phyloP scores from a whole-genome alignment of 2,113 vertebrate species.

The Ailurus styani region DNA sequence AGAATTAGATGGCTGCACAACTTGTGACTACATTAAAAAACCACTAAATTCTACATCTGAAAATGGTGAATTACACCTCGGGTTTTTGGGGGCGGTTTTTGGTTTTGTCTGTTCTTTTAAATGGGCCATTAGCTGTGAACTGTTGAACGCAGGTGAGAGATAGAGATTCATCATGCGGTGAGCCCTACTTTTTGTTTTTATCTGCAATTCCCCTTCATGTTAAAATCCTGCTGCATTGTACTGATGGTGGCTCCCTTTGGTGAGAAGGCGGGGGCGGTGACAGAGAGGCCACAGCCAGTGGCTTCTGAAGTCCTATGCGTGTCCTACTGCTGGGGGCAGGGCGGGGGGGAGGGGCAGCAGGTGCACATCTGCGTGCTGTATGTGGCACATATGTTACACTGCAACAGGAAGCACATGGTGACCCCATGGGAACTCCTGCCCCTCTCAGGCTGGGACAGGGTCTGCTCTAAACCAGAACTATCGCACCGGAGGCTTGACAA shows the following conservation, averaged over 20 bases:
- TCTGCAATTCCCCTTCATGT: not conserved
- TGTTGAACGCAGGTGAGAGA: not conserved
- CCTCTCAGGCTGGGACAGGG: not conserved
- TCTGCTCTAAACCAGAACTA: not conserved
- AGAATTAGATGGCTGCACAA: not conserved
- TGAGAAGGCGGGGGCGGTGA: not conserved
- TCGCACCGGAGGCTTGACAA: not conserved
- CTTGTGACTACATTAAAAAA: not conserved
- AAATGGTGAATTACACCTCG: not conserved
- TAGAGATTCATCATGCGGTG: not conserved
- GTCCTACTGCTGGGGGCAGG: accelerated
- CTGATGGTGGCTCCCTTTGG: accelerated
- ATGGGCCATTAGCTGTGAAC: not conserved
- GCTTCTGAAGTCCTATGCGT: accelerated
- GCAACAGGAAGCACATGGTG: not conserved
- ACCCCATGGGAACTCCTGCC: accelerated
- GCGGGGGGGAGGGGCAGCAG: accelerated
- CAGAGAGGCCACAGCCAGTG: not conserved
- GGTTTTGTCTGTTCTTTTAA: not conserved
- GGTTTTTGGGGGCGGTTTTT: not conserved
- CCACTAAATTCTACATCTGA: not conserved
- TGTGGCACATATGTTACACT: accelerated
- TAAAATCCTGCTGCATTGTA: not conserved
- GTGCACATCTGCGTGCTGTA: not conserved
- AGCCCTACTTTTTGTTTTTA: not conserved